Evolutionary conservation across 2,888 invertebrate species (phyloP), one percentile per base, ranked within the genome.

Genomic region (Lysandra coridon): DNA sequence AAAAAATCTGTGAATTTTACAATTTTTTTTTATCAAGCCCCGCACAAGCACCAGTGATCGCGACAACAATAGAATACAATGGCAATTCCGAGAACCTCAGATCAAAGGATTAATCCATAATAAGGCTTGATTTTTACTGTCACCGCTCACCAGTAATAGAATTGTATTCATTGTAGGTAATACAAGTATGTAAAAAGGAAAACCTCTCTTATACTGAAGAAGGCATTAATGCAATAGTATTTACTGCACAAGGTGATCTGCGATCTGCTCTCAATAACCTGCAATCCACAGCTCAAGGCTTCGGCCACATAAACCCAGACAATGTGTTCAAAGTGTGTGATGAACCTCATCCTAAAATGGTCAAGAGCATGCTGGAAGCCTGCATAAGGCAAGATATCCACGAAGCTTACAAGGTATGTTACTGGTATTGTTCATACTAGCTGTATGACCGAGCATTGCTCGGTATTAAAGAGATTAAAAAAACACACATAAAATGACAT

Each of bases 241-340:
- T 99, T 91, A 99, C 99, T 0, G 98, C 99, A 0, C 99, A 99
- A 92, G 99, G 99, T 0, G 99, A 99, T 91, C 98, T 99, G 98
- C 95, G 99, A 85, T 98, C 99, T 87, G 99, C 98, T 0, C 95
- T 99, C 75, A 99, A 99, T 93, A 99, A 99, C 95, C 93, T 99
- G 79, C 99, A 99, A 92, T 85, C 91, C 97, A 99, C 95, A 96
- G 97, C 97, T 78, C 98, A 99, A 84, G 92, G 92, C 82, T 99
- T 98, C 92, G 97, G 97, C 1, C 96, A 97, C 86, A 97, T 99
- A n/a, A 98, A 97, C 83, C 96, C 98, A 78, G 97, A 97, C 83
- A 98, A 99, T 94, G 99, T 99, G 33, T 99, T 99, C 89, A 99
- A 99, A 80, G 99, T 99, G 12, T 99, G 99, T 89, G 99, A 99